phyloP scores from a whole-genome alignment of 2,797 vertebrate genomes.

The Helarctos malayanus region DNA sequence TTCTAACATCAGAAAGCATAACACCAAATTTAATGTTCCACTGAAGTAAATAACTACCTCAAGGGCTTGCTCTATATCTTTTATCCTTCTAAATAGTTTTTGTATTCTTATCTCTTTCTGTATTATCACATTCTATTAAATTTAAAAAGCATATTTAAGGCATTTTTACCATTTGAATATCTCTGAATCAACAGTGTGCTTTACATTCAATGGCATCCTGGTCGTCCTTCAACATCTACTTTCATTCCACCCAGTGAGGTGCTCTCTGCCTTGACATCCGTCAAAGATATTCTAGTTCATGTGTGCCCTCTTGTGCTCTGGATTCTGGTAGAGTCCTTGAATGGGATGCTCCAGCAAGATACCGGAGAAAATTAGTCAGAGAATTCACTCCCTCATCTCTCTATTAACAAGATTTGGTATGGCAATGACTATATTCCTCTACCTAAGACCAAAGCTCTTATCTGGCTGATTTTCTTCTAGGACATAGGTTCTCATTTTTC shows the following conservation, averaged over 20 bases:
- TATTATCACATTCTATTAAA: neutral
- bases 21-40: conserved; percentile 38
- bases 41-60: conserved; percentile 62
- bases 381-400: neutral
- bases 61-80: neutral
- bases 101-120: neutral
- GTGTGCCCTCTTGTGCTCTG: neutral
- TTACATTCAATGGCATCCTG: neutral
- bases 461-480: neutral
- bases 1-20: neutral
- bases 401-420: neutral
- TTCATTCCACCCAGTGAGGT: neutral
- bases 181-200: neutral
- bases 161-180: neutral
- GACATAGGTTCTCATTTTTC: neutral
- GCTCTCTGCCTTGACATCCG: neutral
- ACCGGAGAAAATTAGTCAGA: neutral
- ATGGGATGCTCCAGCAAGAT: neutral
- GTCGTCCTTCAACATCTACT: neutral
- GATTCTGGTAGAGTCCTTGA: neutral
- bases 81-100: neutral
- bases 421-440: neutral
- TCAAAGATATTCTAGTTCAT: too few relatives aligned
- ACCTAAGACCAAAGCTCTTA: neutral
- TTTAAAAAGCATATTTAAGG: neutral